Evolutionary conservation across 2,888 invertebrate genomes (phyloP).

Genomic region (Belgica antarctica): DNA sequence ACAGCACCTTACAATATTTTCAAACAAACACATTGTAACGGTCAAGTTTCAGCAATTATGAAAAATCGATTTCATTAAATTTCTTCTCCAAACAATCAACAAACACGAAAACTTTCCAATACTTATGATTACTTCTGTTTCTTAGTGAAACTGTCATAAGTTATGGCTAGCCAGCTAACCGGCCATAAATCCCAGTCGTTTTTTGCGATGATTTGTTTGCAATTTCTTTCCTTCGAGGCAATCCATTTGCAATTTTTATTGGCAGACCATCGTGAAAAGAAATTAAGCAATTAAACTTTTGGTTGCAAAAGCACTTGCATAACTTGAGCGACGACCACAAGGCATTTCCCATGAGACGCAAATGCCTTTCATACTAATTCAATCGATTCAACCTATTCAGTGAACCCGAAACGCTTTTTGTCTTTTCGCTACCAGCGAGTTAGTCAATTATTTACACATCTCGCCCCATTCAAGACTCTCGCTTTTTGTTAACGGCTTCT

Average conservation of each 20-base stretch:
- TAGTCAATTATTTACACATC: not conserved
- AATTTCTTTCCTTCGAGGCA: not conserved
- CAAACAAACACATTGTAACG: too few species aligned
- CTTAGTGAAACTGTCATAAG: not conserved
- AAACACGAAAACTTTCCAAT: not conserved
- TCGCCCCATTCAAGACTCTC: not conserved
- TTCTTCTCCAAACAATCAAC: not conserved
- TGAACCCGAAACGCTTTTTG: not conserved
- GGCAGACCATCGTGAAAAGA: not conserved
- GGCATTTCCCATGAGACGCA: conserved; percentile 6
- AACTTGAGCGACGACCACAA: not conserved
- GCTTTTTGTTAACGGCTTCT: not conserved
- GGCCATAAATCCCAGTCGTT: conserved; percentile 1
- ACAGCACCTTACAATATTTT: too few species aligned
- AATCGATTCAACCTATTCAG: not conserved
- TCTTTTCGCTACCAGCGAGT: not conserved
- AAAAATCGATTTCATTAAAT: too few species aligned
- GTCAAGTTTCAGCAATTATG: too few species aligned
- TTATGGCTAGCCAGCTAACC: too few species aligned
- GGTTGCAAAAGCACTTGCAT: conserved; percentile 1
- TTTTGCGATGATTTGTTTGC: not conserved
- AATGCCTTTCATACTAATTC: not conserved
- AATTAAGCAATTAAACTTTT: not conserved
- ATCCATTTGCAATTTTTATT: conserved; percentile 1
- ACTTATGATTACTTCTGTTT: not conserved